A percentile compares a stretch with the other conserved stretches of the same genome.
These are phyloP conservation scores for Podarcis cretensis DNA, from an alignment of 2,113 vertebrate genomes.

Conservation along the genomic window DNA sequence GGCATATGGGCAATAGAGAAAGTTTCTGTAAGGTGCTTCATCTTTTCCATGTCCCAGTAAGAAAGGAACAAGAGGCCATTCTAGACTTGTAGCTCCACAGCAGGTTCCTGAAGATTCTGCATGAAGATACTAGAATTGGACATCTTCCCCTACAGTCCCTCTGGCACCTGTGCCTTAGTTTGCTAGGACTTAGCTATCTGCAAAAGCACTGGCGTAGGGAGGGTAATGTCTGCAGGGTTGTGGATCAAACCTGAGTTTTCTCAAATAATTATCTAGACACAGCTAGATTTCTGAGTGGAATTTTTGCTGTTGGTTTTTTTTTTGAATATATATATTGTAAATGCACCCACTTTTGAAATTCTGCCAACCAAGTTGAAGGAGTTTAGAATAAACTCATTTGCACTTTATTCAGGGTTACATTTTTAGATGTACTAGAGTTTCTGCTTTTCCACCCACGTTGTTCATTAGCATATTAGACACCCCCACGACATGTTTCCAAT, in stretches of 20 bases:
- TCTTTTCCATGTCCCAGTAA: neutral
- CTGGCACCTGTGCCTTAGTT: neutral
- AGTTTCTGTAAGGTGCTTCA: too few relatives aligned
- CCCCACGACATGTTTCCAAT: slow-evolving; percentile 65
- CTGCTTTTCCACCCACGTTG: slow-evolving; percentile 70
- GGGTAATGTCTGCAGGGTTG: slow-evolving; percentile 27
- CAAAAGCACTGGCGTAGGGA: neutral
- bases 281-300: slow-evolving; percentile 34
- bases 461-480: slow-evolving; percentile 73
- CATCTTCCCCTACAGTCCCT: neutral
- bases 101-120: neutral
- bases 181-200: neutral
- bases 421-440: slow-evolving; percentile 71
- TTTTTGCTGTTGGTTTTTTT: neutral
- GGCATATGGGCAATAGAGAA: too few relatives aligned
- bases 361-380: slow-evolving; percentile 69
- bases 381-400: slow-evolving; percentile 69
- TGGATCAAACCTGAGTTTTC: slow-evolving; percentile 42
- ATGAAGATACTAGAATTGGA: neutral
- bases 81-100: too few relatives aligned
- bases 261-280: slow-evolving; percentile 28
- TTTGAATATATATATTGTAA: slow-evolving; percentile 49
- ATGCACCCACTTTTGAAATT: slow-evolving; percentile 62
- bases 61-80: neutral
- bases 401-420: slow-evolving; percentile 68